Conservation (phyloP, 2,113 vertebrate genomes). For the Phoenicopterus ruber region DNA sequence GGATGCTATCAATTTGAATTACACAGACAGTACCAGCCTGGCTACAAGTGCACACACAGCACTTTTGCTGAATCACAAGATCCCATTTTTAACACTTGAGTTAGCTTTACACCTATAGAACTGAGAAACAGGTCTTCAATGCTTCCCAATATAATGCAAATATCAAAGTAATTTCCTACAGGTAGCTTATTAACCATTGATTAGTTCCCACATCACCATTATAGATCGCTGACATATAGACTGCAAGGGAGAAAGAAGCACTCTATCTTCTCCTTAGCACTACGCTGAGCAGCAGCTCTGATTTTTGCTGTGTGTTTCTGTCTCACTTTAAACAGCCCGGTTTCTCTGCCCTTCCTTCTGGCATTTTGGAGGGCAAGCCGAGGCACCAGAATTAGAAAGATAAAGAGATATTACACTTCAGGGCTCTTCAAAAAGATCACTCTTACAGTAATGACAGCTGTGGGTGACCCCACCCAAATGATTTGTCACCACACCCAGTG, state of each 20-base stretch:
- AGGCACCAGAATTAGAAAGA: neutral
- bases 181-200: neutral
- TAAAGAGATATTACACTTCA: neutral
- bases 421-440: neutral
- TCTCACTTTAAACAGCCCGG: neutral
- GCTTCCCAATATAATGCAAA: neutral
- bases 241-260: neutral
- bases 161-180: neutral
- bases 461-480: neutral
- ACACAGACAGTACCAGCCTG: neutral
- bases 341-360: neutral
- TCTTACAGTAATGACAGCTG: neutral
- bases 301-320: neutral
- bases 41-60: neutral
- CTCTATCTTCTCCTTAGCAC: neutral
- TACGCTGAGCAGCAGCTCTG: neutral
- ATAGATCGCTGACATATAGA: accelerated
- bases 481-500: neutral
- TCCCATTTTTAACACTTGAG: neutral
- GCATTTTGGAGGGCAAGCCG: neutral
- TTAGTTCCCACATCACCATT: neutral
- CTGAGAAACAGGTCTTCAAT: neutral
- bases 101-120: neutral
- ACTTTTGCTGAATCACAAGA: neutral
- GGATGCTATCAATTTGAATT: neutral